Percentiles rank a stretch among this genome's conserved stretches.
Evolutionary conservation across 2,113 vertebrate species (phyloP).

Genomic region (Macrotus californicus): DNA sequence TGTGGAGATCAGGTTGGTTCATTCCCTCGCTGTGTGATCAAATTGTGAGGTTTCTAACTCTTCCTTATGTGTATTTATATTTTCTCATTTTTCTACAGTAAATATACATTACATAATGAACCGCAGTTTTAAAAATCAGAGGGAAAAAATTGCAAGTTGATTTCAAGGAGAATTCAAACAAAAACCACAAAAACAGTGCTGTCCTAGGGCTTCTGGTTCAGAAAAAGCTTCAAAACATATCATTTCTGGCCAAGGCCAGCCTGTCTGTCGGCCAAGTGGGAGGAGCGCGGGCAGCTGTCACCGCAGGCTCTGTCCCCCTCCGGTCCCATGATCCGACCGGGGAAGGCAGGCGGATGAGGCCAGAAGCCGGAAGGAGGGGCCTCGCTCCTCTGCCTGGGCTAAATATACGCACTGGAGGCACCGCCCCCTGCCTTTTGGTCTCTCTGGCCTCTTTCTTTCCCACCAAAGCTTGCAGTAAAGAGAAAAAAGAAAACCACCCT

Average conservation of each 20-base stretch:
- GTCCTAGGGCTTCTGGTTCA: neutral
- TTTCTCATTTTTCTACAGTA: neutral
- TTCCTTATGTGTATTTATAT: neutral
- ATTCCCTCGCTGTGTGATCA: neutral
- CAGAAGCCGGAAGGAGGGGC: neutral
- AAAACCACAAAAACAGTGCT: neutral
- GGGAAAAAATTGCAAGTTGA: neutral
- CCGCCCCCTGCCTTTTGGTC: neutral
- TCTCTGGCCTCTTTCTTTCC: neutral
- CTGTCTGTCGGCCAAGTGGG: neutral
- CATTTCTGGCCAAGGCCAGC: neutral
- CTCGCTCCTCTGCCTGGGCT: fast-evolving
- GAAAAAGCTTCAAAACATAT: neutral
- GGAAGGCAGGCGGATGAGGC: neutral
- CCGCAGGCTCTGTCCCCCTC: neutral
- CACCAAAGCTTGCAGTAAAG: neutral
- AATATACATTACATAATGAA: neutral
- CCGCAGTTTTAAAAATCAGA: neutral
- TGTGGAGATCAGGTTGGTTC: neutral
- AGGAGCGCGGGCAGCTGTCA: neutral
- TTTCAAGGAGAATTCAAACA: neutral
- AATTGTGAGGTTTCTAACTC: neutral
- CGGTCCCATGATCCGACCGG: neutral
- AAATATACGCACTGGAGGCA: neutral
- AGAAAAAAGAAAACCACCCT: too few relatives aligned